Evolutionary conservation across 2,797 vertebrate species (phyloP), one percentile per base, ranked within the genome.

Genomic region (Tolypeutes matacus): DNA sequence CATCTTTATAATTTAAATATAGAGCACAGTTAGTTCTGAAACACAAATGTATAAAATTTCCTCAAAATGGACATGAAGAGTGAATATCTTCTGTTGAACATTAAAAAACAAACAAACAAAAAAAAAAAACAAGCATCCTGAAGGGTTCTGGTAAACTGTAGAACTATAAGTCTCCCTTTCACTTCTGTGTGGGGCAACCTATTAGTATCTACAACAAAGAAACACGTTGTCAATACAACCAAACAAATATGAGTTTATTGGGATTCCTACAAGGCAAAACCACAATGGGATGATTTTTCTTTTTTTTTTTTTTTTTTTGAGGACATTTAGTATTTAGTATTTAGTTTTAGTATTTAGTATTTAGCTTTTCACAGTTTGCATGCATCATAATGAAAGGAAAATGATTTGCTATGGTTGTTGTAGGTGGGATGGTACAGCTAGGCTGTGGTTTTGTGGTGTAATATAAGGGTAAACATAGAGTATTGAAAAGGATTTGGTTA

Each of bases 161-260:
- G 14, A 72, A 29, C 4, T 42, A 1, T 49, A 93, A 31, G 39
- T 69, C 31, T 80, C 21, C 46, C 46, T 27, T 80, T 31, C 17
- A 62, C 14, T 75, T 53, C 29, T 12, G 80, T 23, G 70, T 2
- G 5, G 31, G 15, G 17, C 42, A 76, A 36, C 8, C 8, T 46
- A n/a, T 12, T 53, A 86, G 14, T 7, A 20, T 34, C 49, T 8
- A 39, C 42, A 69, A 80, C 70, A 90, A 76, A 92, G 18, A 73
- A 94, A 77, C 92, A 70, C 1, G 25, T 80, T 70, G 21, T 90
- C 56, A 58, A 84, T 86, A 7, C 23, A 85, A 51, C 13, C 23
- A 83, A 80, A 39, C 15, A 72, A 89, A 77, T n/a, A 58, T 36
- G 29, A 72, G 17, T 93, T 84, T 86, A 86, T 76, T 11, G 87